These are phyloP conservation scores for Sesamia inferens DNA, from an alignment of 2,888 invertebrate genomes.

Conservation along the genomic window DNA sequence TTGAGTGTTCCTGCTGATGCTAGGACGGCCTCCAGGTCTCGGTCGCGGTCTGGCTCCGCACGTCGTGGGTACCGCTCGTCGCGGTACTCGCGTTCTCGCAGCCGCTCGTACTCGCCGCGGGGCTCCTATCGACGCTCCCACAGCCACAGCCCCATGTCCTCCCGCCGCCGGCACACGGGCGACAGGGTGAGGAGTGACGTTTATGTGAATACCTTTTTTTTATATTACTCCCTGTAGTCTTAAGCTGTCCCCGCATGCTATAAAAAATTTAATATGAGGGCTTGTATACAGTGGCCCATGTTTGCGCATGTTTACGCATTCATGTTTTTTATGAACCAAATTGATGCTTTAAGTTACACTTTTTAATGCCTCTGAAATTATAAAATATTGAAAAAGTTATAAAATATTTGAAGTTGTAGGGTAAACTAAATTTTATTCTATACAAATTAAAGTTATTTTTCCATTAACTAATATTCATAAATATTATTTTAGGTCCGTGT, in stretches of 20 bases:
- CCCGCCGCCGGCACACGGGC: slow-evolving; percentile 93
- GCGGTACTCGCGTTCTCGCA: slow-evolving; percentile 92
- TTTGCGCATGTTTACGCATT: slow-evolving; percentile 26
- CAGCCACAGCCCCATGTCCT: slow-evolving; percentile 95
- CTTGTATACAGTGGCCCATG: slow-evolving; percentile 42
- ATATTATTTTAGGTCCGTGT: too few species aligned
- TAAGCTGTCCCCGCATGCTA: slow-evolving; percentile 51
- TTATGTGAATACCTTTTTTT: slow-evolving; percentile 69
- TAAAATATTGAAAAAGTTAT: too few species aligned
- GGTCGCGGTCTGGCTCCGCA: slow-evolving; percentile 91
- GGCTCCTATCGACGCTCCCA: slow-evolving; percentile 91
- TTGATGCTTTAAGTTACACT: too few species aligned
- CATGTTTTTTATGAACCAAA: background rate
- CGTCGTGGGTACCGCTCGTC: slow-evolving; percentile 86
- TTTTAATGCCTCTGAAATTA: too few species aligned
- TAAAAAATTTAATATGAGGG: background rate
- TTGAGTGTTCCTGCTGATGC: slow-evolving; percentile 55
- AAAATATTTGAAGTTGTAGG: too few species aligned
- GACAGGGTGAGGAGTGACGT: slow-evolving; percentile 90
- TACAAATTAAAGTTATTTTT: too few species aligned
- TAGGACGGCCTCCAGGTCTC: slow-evolving; percentile 75
- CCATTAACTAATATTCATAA: too few species aligned
- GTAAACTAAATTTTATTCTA: too few species aligned
- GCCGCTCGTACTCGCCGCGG: slow-evolving; percentile 91
- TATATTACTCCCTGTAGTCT: slow-evolving; percentile 58